Evolutionary conservation across 2,113 vertebrate species (phyloP).

Genomic region (Sialia sialis): DNA sequence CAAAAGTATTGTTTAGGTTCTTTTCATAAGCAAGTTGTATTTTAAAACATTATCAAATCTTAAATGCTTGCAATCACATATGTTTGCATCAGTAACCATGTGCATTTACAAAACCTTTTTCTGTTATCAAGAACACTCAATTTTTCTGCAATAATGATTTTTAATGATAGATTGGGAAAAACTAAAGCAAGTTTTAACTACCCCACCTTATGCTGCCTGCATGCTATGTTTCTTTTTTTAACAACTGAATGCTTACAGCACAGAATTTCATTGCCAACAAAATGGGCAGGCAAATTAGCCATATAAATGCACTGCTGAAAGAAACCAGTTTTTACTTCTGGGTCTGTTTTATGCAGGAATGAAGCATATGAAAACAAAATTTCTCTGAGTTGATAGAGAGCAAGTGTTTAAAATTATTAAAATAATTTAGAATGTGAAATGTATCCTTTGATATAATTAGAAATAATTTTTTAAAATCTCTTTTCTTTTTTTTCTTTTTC

Average conservation of each 20-base stretch:
- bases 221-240: neutral
- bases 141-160: neutral
- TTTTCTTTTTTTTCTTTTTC: neutral
- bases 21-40: neutral
- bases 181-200: neutral
- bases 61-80: neutral
- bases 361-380: neutral
- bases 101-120: neutral
- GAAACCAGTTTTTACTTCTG: neutral
- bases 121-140: neutral
- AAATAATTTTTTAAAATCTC: neutral
- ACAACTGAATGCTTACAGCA: neutral
- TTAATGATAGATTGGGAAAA: neutral
- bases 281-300: neutral
- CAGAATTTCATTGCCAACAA: neutral
- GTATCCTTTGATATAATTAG: neutral
- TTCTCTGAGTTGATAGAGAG: neutral
- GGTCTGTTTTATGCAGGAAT: neutral
- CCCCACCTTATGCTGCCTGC: neutral
- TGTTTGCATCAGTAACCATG: accelerated
- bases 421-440: neutral
- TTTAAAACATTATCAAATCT: neutral
- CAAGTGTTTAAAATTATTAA: neutral
- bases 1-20: neutral
- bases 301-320: neutral